Evolutionary conservation across 2,113 vertebrate genomes (phyloP).

Genomic region (Coryphaenoides rupestris): DNA sequence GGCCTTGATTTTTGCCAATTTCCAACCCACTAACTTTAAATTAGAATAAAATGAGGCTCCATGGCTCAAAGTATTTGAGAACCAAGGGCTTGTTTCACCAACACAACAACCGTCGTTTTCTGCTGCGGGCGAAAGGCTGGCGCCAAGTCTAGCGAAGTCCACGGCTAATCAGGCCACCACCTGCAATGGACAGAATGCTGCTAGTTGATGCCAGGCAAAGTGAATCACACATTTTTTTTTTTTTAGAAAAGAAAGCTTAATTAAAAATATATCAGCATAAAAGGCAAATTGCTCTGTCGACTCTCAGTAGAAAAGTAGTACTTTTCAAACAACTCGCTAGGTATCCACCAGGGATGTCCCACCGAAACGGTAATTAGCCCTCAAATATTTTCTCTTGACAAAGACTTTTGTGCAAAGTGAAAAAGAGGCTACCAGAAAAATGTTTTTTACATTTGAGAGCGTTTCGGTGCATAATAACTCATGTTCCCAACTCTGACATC

Average conservation of each 20-base stretch:
- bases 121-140: conserved; percentile 28
- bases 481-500: too few relatives aligned
- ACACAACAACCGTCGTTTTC: conserved; percentile 32
- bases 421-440: conserved; percentile 1
- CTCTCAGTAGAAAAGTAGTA: not conserved
- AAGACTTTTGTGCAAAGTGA: conserved; percentile 3
- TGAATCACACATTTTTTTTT: too few relatives aligned
- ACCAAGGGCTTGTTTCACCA: conserved; percentile 29
- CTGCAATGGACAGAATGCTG: conserved; percentile 24
- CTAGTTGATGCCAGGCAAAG: not conserved
- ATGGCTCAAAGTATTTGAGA: conserved; percentile 22
- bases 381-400: conserved; percentile 15
- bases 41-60: conserved; percentile 6
- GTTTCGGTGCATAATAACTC: too few relatives aligned
- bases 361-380: conserved; percentile 18
- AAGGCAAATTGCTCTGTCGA: not conserved
- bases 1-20: not conserved
- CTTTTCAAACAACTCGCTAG: not conserved
- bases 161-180: conserved; percentile 32
- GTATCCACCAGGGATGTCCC: not conserved
- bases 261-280: too few relatives aligned
- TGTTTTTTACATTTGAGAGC: too few relatives aligned
- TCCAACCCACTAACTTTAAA: not conserved
- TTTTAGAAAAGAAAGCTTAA: too few relatives aligned
- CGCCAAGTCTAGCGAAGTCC: conserved; percentile 9